phyloP scores from a whole-genome alignment of 2,113 vertebrate species.

The Trogon melanurus region DNA sequence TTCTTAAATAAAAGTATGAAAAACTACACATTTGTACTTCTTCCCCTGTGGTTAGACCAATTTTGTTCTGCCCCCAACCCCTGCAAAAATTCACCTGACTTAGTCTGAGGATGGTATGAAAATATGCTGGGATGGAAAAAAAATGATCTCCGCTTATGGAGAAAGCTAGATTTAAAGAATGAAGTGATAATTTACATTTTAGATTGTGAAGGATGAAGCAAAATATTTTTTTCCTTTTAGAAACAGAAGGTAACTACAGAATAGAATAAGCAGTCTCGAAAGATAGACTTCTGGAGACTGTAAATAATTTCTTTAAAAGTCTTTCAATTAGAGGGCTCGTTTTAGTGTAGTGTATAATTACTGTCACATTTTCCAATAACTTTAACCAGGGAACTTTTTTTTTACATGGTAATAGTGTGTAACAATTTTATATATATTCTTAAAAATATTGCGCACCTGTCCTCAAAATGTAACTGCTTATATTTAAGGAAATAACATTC shows the following conservation, averaged over 20 bases:
- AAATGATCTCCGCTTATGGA: not conserved
- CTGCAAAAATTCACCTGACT: not conserved
- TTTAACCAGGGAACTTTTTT: not conserved
- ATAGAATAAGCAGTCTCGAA: not conserved
- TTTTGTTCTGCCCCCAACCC: rapidly evolving
- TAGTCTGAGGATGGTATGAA: not conserved
- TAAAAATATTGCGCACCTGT: not conserved
- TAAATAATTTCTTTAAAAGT: not conserved
- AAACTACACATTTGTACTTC: not conserved
- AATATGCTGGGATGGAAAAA: not conserved
- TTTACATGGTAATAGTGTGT: not conserved
- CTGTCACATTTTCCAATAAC: not conserved
- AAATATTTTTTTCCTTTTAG: not conserved
- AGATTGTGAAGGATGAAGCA: not conserved
- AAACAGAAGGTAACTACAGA: not conserved
- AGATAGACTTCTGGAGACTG: not conserved
- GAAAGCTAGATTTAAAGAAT: not conserved
- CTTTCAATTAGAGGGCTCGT: not conserved
- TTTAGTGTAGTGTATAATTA: not conserved
- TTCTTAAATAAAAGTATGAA: not conserved
- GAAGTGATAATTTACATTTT: not conserved
- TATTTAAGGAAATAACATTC: not conserved
- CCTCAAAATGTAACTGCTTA: not conserved
- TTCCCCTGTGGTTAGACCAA: not conserved
- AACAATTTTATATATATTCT: not conserved